Evolutionary conservation across 2,888 invertebrate genomes (phyloP), one percentile per base, ranked within the genome.

Genomic region (Scaptomyza cyrtandrae): DNA sequence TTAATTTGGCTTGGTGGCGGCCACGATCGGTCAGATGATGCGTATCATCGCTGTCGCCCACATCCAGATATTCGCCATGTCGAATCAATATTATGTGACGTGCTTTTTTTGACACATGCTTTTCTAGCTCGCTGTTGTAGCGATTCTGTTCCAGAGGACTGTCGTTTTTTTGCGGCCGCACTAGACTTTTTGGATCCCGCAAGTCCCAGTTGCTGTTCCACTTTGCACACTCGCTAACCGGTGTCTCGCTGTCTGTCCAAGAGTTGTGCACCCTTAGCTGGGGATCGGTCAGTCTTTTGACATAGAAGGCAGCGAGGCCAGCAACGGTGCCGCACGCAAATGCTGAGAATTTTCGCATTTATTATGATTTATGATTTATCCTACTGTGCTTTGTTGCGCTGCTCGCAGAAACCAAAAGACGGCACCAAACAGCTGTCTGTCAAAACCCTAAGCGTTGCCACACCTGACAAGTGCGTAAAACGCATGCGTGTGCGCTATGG

Each of bases 141-240:
- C 94, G 93, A 88, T 96, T 96, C 43, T 96, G 94, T 64, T 95
- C 95, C 67, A 94, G 94, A 0, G 93, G 92, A 3, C 89, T 88
- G 1, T 86, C 83, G 48, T 91, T 89, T 71, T 92, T 92, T 33
- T 91, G 84, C 1, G 96, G 96, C 71, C 94, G 94, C 0, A 96
- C 93, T 68, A 96, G 91, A 78, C 94, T 94, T 70, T 94, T 94
- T 2, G 97, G 97, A 70, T 96, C 95, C 37, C 97, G 94, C 88
- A 96, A 96, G 91, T 98, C 98, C 98, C 98, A 98, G 92, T 98
- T 97, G 57, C 93, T 93, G 83, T 98, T 96, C 98, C 98, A 98
- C 89, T 95, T 94, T 0, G 95, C 93, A 65, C 93, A 93, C 0
- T 85, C 73, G 45, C 76, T 82, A 3, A 91, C 59, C 11, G 81